Base-by-base conservation (phyloP, 2,888 invertebrate genomes). In the Drosophila maculinotata region DNA sequence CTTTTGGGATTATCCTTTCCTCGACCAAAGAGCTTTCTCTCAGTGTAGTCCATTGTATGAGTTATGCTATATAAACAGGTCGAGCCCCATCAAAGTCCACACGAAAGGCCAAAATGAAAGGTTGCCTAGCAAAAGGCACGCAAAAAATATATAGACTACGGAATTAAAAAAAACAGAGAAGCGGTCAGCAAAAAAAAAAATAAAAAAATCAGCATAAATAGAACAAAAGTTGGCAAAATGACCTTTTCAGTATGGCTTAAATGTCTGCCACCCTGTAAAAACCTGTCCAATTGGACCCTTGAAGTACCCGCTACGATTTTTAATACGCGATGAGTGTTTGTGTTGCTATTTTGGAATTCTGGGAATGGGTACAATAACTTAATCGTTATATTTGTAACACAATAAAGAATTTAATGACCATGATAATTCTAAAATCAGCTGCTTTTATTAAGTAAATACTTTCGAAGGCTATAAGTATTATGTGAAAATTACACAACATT, bases 161-260 rank as follows among this genome's bases (percentile, higher is more conserved):
- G 31, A 70, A 64, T 31, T 59, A 35, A 47, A 47, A 57, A 36
- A 64, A 54, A 54, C 49, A 66, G 41, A 59, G 36, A 44, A 56
- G 25, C 30, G 47, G 68, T 51, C 45, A 42, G 58, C 57, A 69
- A 35, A 71, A 56, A 26, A 26, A 36, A 17, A 14, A 17, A 26
- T 17, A 63, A 59, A 76, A 72, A 74, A 74, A 72, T 75, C 70
- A 51, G 62, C 76, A 76, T 71, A 77, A 86, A 86, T 73, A 73
- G 75, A 56, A 74, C 72, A 76, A 84, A 80, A 84, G 80, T 80
- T 83, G 69, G 78, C 63, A 52, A 80, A 88, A 84, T 89, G 80
- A 88, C 89, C 89, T 88, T 82, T 89, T 81, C 79, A 76, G 30
- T 38, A 31, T 58, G 74, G 87, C 79, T 87, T 78, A 78, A 86